Conservation (phyloP, 2,888 invertebrate genomes). For the Diarsia dahlii region DNA sequence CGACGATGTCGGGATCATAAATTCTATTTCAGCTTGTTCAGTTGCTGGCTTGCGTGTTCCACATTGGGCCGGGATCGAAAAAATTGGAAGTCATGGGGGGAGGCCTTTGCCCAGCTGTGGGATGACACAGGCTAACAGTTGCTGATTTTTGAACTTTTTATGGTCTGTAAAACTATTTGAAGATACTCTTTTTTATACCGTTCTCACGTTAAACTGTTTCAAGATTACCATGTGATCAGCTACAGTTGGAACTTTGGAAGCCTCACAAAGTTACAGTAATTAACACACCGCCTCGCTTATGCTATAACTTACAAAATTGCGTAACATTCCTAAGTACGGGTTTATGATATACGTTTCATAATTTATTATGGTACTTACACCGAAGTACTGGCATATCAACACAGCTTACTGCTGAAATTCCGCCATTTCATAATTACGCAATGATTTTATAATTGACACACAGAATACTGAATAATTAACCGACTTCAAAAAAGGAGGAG, state of each 20-base stretch:
- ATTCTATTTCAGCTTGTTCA: neutral
- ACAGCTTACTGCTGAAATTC: conserved; percentile 26
- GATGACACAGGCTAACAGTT: too few relatives aligned
- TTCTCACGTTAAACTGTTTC: neutral
- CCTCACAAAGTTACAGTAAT: neutral
- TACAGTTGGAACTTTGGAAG: neutral
- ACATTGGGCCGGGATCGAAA: too few relatives aligned
- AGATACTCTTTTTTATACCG: neutral
- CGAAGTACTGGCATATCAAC: conserved; percentile 9
- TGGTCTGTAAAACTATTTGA: neutral
- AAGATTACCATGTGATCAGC: neutral
- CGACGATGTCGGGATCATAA: neutral
- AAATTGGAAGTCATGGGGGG: too few relatives aligned
- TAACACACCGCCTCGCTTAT: conserved; percentile 41
- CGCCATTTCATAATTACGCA: conserved; percentile 29
- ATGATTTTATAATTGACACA: conserved; percentile 39
- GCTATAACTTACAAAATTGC: conserved; percentile 28
- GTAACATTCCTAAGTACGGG: conserved; percentile 19
- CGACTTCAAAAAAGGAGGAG: too few relatives aligned
- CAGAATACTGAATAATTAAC: conserved; percentile 41
- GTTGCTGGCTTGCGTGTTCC: neutral
- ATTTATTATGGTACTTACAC: neutral
- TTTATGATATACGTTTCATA: conserved; percentile 27
- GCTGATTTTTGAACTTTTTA: too few relatives aligned
- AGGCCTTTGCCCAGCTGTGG: too few relatives aligned